Evolutionary conservation across 2,113 vertebrate species (phyloP).

Genomic region (Aptenodytes forsteri): DNA sequence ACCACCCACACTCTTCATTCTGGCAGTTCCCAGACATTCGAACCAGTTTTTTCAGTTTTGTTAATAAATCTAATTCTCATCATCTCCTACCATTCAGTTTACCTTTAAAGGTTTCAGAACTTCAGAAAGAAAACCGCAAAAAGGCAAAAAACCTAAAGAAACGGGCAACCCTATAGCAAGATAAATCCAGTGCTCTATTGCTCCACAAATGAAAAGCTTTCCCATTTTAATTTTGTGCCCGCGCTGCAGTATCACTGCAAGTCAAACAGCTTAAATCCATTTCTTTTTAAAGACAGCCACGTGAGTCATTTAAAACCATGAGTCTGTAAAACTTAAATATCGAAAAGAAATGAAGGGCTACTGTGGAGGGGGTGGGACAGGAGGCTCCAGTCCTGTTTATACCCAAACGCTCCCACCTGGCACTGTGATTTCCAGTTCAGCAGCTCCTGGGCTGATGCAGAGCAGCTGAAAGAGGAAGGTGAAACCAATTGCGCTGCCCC

Average conservation of each 20-base stretch:
- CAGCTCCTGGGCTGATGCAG: background rate
- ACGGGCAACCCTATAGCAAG: rapidly evolving
- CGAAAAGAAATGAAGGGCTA: rapidly evolving
- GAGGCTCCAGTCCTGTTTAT: background rate
- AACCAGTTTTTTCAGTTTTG: background rate
- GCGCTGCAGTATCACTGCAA: background rate
- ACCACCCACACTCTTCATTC: background rate
- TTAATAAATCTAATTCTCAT: background rate
- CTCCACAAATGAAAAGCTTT: background rate
- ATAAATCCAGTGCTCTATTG: rapidly evolving
- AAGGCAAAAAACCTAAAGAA: rapidly evolving
- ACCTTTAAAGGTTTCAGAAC: background rate
- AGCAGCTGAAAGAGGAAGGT: background rate
- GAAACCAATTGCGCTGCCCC: background rate
- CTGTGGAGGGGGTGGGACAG: rapidly evolving
- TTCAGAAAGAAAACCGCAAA: background rate
- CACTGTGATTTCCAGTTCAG: rapidly evolving
- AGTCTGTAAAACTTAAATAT: background rate
- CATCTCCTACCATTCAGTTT: background rate
- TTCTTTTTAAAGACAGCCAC: background rate
- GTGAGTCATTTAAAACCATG: rapidly evolving
- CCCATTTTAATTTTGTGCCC: background rate
- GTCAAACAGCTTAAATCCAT: background rate
- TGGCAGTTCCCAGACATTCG: background rate
- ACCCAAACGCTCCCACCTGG: background rate